These are phyloP conservation scores for Danio aesculapii DNA, from an alignment of 2,797 vertebrate genomes.

Conservation along the genomic window DNA sequence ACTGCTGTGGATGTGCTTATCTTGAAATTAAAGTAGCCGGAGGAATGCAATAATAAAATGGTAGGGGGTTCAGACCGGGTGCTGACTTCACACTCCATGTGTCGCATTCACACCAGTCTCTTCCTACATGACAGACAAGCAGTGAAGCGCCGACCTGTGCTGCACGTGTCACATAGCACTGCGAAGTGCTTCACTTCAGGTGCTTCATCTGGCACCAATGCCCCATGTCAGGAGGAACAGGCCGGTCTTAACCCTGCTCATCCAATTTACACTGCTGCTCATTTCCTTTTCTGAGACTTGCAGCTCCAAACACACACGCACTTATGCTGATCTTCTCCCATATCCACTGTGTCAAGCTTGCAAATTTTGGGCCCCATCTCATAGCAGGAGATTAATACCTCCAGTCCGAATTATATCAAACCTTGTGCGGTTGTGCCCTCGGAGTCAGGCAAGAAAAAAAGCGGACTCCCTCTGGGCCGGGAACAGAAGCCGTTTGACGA, in stretches of 20 bases:
- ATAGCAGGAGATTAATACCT: slow-evolving; percentile 71
- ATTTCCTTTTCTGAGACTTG: slow-evolving; percentile 56
- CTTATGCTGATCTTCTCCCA: slow-evolving; percentile 12
- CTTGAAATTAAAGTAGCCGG: slow-evolving; percentile 74
- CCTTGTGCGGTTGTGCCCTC: slow-evolving; percentile 44
- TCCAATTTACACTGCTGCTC: slow-evolving; percentile 55
- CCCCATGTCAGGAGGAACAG: slow-evolving; percentile 23
- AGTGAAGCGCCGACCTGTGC: slow-evolving; percentile 57
- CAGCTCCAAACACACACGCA: slow-evolving; percentile 39
- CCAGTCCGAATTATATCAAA: slow-evolving; percentile 71
- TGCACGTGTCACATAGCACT: slow-evolving; percentile 64
- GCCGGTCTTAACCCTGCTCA: slow-evolving; percentile 23
- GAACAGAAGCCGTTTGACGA: slow-evolving; percentile 81
- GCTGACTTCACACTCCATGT: slow-evolving; percentile 41
- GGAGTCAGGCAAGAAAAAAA: slow-evolving; percentile 73
- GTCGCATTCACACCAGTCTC: slow-evolving; percentile 51
- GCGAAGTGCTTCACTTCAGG: slow-evolving; percentile 31
- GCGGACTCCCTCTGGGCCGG: slow-evolving; percentile 76
- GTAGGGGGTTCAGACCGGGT: slow-evolving; percentile 58
- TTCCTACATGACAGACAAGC: slow-evolving; percentile 50
- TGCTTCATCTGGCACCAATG: slow-evolving; percentile 30
- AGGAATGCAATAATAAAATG: slow-evolving; percentile 75
- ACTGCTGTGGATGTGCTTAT: slow-evolving; percentile 56
- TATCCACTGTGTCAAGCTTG: slow-evolving; percentile 29
- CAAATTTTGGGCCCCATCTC: slow-evolving; percentile 14